Evolutionary conservation across 2,797 vertebrate genomes (phyloP).

Genomic region (Molothrus aeneus): DNA sequence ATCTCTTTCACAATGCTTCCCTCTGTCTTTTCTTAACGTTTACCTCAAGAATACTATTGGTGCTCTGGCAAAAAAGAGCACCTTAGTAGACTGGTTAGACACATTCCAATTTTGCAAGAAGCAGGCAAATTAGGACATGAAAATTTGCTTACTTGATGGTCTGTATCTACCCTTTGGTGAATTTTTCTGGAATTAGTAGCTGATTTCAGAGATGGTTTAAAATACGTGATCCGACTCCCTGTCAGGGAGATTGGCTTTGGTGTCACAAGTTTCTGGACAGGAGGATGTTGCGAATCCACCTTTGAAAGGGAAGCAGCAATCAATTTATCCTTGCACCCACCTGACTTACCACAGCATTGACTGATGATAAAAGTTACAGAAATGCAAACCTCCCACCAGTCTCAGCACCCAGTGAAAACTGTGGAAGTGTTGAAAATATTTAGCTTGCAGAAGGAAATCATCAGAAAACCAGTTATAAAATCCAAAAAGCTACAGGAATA

Average conservation of each 20-base stretch:
- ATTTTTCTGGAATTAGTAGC: conserved; percentile 77
- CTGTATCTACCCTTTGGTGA: conserved; percentile 79
- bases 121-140: neutral
- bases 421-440: neutral
- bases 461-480: neutral
- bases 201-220: conserved; percentile 90
- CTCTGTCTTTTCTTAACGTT: neutral
- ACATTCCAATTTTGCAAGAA: neutral
- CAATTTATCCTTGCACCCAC: neutral
- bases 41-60: neutral
- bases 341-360: neutral
- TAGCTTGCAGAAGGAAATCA: neutral
- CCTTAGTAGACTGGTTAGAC: neutral
- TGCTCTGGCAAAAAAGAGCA: neutral
- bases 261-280: conserved; percentile 89
- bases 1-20: neutral
- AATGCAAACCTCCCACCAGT: neutral
- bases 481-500: neutral
- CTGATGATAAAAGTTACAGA: neutral
- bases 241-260: conserved; percentile 81
- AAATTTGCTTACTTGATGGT: conserved; percentile 82
- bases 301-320: conserved; percentile 73
- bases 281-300: conserved; percentile 86
- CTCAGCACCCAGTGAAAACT: neutral
- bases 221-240: conserved; percentile 84